Evolutionary conservation across 2,113 vertebrate species (phyloP).

Genomic region (pig (Sus scrofa)): DNA sequence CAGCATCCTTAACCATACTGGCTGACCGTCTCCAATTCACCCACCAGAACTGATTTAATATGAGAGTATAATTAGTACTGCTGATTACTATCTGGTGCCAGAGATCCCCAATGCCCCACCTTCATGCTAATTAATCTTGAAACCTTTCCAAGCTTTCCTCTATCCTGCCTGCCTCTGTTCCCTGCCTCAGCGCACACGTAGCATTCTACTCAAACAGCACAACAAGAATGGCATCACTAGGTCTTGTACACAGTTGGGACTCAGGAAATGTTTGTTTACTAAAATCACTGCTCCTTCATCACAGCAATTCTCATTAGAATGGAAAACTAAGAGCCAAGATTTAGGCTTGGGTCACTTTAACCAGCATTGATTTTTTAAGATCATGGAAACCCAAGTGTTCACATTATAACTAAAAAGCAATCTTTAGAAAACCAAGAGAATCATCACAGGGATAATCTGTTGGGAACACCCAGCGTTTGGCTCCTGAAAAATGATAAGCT

Average conservation of each 20-base stretch:
- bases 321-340: conserved; percentile 48
- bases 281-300: conserved; percentile 56
- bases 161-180: conserved; percentile 67
- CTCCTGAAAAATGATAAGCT: not conserved
- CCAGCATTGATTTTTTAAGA: conserved; percentile 1
- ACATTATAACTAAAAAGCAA: not conserved
- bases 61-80: conserved; percentile 77
- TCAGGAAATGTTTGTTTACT: conserved; percentile 75
- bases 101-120: conserved; percentile 80
- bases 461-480: not conserved
- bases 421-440: conserved; percentile 41
- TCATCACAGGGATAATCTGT: not conserved
- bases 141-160: conserved; percentile 78
- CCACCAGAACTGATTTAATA: conserved; percentile 74
- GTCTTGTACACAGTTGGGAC: conserved; percentile 62
- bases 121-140: conserved; percentile 82
- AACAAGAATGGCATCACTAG: conserved; percentile 23
- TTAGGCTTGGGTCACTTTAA: conserved; percentile 52
- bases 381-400: not conserved
- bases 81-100: conserved; percentile 78
- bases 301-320: conserved; percentile 51
- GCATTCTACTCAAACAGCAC: not conserved
- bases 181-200: conserved; percentile 58
- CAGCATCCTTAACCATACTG: conserved; percentile 36
- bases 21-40: conserved; percentile 45